Evolutionary conservation across 2,888 invertebrate genomes (phyloP).

Genomic region (Mesochorus sp.): DNA sequence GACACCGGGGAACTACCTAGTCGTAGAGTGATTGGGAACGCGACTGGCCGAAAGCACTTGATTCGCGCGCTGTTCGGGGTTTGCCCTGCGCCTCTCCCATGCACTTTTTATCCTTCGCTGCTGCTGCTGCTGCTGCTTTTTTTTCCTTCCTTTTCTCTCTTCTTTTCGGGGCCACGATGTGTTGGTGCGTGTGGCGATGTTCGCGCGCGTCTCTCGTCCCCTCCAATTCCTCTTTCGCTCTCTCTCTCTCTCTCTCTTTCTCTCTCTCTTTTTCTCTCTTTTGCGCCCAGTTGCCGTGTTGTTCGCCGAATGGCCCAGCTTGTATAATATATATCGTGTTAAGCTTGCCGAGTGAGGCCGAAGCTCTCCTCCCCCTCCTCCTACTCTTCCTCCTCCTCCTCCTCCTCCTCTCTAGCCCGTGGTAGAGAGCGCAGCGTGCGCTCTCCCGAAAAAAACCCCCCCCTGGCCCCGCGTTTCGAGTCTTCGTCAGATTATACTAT

Average conservation of each 20-base stretch:
- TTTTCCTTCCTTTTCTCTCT: constrained; percentile 61
- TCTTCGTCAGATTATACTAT: constrained; percentile 5
- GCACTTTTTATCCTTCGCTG: constrained; percentile 75
- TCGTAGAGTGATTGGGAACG: constrained; percentile 82
- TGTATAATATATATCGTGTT: constrained; percentile 41
- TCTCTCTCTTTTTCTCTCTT: constrained; percentile 7
- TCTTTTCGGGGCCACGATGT: constrained; percentile 59
- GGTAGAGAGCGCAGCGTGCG: not conserved
- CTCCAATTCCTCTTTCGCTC: not conserved
- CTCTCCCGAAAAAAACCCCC: constrained; percentile 8
- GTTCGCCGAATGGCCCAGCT: constrained; percentile 41
- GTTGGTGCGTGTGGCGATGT: constrained; percentile 51
- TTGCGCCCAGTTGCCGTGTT: constrained; percentile 24
- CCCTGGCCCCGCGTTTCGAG: constrained; percentile 20
- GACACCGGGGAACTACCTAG: constrained; percentile 82
- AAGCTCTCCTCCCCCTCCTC: constrained; percentile 30
- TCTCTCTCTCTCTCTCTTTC: constrained; percentile 27
- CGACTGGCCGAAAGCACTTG: constrained; percentile 82
- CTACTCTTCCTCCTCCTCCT: too few relatives aligned
- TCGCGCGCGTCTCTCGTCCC: constrained; percentile 37
- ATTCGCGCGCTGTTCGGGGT: constrained; percentile 81
- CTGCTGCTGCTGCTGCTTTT: constrained; percentile 65
- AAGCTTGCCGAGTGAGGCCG: constrained; percentile 6
- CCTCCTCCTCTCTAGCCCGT: too few relatives aligned
- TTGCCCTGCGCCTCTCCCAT: constrained; percentile 81